Base-by-base conservation (phyloP, 2,797 vertebrate species). In the Xiphorhynchus erythropygius region DNA sequence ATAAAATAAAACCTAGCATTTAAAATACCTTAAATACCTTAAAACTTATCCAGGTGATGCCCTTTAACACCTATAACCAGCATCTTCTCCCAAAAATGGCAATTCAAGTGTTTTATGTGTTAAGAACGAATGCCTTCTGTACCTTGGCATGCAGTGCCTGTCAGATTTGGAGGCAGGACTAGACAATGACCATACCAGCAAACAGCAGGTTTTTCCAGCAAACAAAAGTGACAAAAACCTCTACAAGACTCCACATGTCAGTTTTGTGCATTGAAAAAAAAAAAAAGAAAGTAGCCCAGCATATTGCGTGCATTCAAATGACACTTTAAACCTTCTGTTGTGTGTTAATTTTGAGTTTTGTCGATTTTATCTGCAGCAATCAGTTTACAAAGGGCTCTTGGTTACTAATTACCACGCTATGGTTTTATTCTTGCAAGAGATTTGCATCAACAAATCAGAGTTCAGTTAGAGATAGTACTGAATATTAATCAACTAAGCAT, bases 341-440 rank as follows among this genome's bases (percentile, higher is more conserved):
- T 77, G 44, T 35, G 22, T 63, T 84, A 88, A 92, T 91, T 91
- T 56, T 39, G 25, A 1, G 3, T 64, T 69, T 68, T 81, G 64
- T 55, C 6, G 0, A 55, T 73, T 80, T 81, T 39, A 63, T 70
- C 52, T 63, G 44, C 32, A 67, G 22, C 74, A 47, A 67, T 73
- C 57, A 18, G 60, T 74, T 90, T 82, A 70, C 63, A 68, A 87
- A 93, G 67, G 69, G 23, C 21, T 59, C 76, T 91, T 81, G 28
- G 83, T 93, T 95, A 82, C 74, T 82, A 82, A 88, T 90, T 90
- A 74, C 74, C 42, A 47, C 8, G 19, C 21, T 79, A 32, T 64
- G 62, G 28, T 73, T 89, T 91, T 76, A 70, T 37, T 65, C 88
- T 84, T 87, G 30, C 56, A 63, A 94, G 86, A 79, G 60, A 56